These are phyloP conservation scores for Prochilodus magdalenae DNA, from an alignment of 2,113 vertebrate genomes.

Conservation along the genomic window DNA sequence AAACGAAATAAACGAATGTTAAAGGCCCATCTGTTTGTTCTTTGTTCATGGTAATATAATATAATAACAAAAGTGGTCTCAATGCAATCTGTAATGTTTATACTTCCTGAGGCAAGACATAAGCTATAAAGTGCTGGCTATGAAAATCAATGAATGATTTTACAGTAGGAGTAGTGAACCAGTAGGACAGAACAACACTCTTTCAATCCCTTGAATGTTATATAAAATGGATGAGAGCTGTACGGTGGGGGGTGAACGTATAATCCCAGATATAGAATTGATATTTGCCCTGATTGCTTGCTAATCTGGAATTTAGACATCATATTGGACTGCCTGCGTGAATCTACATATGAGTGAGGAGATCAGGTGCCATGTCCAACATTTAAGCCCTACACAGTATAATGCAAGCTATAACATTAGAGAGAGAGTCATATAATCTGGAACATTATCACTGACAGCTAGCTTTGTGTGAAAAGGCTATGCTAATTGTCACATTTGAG, in stretches of 20 bases:
- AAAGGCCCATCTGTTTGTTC: no score
- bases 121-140: not conserved
- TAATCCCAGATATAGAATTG: conserved; percentile 54
- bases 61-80: not conserved
- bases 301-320: conserved; percentile 66
- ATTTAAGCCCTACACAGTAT: not conserved
- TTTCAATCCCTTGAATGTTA: not conserved
- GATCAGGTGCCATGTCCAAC: not conserved
- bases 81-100: not conserved
- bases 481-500: not conserved
- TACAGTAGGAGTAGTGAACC: not conserved
- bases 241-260: conserved; percentile 23
- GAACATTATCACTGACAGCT: not conserved
- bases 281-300: conserved; percentile 66
- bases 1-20: no score
- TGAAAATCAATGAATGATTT: not conserved
- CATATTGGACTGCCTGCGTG: not conserved
- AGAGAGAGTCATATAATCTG: not conserved
- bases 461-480: not conserved
- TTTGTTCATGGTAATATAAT: no score
- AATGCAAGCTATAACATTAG: not conserved
- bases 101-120: not conserved
- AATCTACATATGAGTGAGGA: not conserved
- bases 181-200: not conserved
- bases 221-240: conserved; percentile 11